A percentile compares a stretch with the other conserved stretches of the same genome.
Evolutionary conservation across 2,797 vertebrate species (phyloP).

Genomic region (Sphenodon punctatus): DNA sequence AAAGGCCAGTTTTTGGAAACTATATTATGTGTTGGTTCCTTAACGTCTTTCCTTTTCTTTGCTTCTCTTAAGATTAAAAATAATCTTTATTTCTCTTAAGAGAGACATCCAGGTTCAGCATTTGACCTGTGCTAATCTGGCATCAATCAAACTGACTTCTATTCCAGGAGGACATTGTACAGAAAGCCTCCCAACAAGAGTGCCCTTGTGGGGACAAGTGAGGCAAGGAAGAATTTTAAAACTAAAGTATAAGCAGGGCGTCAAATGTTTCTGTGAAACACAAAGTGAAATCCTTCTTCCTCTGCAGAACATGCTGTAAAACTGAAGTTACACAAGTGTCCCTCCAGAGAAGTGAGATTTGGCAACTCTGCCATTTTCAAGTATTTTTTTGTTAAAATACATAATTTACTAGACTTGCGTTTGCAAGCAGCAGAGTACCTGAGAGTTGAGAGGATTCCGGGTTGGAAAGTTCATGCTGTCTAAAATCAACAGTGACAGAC

Average conservation of each 20-base stretch:
- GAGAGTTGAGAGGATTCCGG: not conserved
- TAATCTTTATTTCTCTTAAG: not conserved
- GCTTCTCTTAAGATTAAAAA: not conserved
- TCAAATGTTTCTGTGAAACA: slow-evolving; percentile 4
- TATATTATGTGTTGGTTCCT: not conserved
- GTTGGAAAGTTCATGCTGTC: slow-evolving; percentile 13
- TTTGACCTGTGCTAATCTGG: not conserved
- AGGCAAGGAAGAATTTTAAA: not conserved
- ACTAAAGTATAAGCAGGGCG: not conserved
- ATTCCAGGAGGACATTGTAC: not conserved
- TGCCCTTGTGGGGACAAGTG: not conserved
- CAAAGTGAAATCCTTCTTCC: not conserved
- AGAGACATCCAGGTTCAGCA: not conserved
- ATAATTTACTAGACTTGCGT: not conserved
- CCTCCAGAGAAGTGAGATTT: not conserved
- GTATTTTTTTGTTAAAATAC: slow-evolving; percentile 15
- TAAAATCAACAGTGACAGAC: not conserved
- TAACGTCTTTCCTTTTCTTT: not conserved
- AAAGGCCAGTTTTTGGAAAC: not conserved
- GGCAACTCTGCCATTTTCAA: not conserved
- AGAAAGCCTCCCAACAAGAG: not conserved
- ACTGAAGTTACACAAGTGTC: not conserved
- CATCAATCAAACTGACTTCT: slow-evolving; percentile 5
- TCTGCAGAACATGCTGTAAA: not conserved
- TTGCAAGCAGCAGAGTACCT: not conserved